A percentile compares a stretch with the other conserved stretches of the same genome.
Conservation (phyloP, 2,113 vertebrate species). For the Hypocryptadius cinnamomeus region DNA sequence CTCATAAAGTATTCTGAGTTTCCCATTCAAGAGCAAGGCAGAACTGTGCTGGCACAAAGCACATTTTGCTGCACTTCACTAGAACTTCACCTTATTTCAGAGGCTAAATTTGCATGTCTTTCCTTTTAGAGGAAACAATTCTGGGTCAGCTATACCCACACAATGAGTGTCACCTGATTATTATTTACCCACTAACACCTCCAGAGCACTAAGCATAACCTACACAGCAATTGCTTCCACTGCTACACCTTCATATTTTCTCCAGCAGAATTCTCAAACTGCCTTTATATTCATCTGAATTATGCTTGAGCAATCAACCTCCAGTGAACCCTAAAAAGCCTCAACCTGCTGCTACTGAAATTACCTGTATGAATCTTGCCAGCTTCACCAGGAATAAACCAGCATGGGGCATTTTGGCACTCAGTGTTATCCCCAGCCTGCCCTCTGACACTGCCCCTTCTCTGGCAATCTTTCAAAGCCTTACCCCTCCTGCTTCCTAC, state of each 20-base stretch:
- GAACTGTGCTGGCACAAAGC: constrained; percentile 5
- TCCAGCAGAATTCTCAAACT: not conserved
- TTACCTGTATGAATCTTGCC: not conserved
- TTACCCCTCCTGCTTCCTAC: not conserved
- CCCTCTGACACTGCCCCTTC: not conserved
- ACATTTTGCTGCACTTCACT: not conserved
- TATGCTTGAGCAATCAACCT: not conserved
- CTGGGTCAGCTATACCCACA: not conserved
- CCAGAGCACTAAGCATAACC: not conserved
- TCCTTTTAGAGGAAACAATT: not conserved
- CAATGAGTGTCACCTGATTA: not conserved
- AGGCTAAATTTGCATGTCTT: not conserved
- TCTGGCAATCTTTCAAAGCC: not conserved
- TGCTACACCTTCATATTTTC: not conserved
- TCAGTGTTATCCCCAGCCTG: not conserved
- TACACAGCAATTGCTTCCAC: not conserved
- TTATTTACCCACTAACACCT: not conserved
- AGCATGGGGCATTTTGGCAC: not conserved
- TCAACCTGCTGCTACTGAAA: not conserved
- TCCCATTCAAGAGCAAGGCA: not conserved
- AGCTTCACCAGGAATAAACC: not conserved
- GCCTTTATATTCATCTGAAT: not conserved
- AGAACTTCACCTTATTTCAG: not conserved
- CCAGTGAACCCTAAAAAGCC: not conserved
- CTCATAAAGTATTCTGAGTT: constrained; percentile 37